Evolutionary conservation across 2,797 vertebrate genomes (phyloP).

Genomic region (Phrynocephalus vlangalii): DNA sequence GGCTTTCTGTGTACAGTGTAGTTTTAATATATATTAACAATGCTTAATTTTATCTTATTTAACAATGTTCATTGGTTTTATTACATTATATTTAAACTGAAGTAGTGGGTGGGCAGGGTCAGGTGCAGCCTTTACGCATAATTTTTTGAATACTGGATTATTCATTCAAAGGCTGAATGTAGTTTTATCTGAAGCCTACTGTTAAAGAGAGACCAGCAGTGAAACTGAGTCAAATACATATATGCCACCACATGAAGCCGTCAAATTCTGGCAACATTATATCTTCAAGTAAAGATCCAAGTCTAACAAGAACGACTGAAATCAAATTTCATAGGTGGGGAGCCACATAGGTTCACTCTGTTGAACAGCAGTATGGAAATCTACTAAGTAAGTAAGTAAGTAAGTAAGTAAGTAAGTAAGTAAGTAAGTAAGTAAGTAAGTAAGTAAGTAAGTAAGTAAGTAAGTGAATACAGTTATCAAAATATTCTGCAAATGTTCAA

Average conservation of each 20-base stretch:
- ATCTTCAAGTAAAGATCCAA: neutral
- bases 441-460: no score
- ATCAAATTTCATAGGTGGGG: neutral
- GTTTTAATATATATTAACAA: neutral
- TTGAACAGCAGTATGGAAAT: neutral
- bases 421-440: no score
- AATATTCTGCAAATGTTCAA: neutral
- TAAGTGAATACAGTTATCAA: neutral
- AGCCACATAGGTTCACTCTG: no score
- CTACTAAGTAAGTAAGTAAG: neutral
- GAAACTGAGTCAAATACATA: neutral
- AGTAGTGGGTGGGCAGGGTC: neutral
- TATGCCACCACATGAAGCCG: neutral
- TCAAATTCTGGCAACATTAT: neutral
- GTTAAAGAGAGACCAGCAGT: neutral
- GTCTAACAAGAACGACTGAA: neutral
- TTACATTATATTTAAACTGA: neutral
- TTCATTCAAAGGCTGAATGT: neutral
- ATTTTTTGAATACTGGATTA: neutral
- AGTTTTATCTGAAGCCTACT: neutral
- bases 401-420: no score
- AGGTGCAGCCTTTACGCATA: neutral
- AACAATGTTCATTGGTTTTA: neutral
- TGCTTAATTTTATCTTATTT: neutral
- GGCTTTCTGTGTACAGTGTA: neutral